Evolutionary conservation across 2,888 invertebrate species (phyloP).

Genomic region (Polietes domitor): DNA sequence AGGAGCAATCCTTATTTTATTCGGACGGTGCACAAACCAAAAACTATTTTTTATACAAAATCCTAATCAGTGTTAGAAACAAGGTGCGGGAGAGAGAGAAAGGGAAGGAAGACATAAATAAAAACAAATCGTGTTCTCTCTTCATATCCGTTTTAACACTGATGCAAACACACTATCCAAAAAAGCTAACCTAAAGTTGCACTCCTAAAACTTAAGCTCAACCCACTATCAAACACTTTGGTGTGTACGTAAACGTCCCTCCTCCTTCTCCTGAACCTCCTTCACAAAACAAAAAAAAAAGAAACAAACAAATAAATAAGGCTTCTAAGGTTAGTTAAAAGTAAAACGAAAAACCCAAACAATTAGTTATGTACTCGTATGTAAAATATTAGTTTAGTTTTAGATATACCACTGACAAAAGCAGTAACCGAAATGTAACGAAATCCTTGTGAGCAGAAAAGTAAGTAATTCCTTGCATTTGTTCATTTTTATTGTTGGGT

Average conservation of each 20-base stretch:
- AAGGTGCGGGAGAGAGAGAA: background rate
- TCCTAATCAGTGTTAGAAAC: background rate
- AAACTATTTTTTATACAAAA: conserved; percentile 10
- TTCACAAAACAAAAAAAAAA: background rate
- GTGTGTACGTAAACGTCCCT: background rate
- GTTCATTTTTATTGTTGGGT: background rate
- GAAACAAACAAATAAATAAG: too few species aligned
- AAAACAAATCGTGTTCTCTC: background rate
- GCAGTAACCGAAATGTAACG: background rate
- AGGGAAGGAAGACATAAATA: background rate
- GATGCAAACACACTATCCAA: too few species aligned
- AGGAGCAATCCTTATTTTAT: background rate
- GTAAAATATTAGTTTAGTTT: conserved; percentile 59
- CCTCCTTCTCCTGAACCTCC: background rate
- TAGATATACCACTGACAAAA: conserved; percentile 26
- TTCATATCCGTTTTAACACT: background rate
- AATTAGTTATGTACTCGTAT: conserved; percentile 26
- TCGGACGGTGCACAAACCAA: background rate
- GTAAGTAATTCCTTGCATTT: background rate
- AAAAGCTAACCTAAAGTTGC: too few species aligned
- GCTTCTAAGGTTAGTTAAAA: conserved; percentile 65
- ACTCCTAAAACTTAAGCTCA: background rate
- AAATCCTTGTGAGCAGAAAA: background rate
- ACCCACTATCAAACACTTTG: background rate
- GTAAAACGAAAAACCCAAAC: background rate